Evolutionary conservation across 2,797 vertebrate genomes (phyloP), one percentile per base, ranked within the genome.

Genomic region (Psittacula derbiana): DNA sequence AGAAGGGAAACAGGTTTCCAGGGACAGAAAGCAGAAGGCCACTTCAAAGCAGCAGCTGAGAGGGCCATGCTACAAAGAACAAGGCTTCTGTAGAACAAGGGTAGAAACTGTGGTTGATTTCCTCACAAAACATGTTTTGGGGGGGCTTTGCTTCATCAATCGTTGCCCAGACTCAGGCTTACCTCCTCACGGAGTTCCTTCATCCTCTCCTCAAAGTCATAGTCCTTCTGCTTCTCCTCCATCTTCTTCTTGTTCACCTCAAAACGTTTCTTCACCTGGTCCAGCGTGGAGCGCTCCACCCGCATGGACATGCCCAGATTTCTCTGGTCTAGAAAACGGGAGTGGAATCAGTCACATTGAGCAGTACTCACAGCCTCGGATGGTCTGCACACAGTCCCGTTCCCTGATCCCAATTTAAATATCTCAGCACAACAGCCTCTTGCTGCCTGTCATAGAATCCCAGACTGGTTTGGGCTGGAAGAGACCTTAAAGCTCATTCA

Each of bases 181-280:
- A 99, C 99, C 98, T 99, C 99, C 95, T 99, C 99, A 15, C 99
- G 96, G 53, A 99, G 98, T 81, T 99, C 99, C 97, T 99, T 99
- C 99, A 99, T 99, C 69, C 99, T 98, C 97, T 99, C 99, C 95
- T 99, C 99, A 82, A 99, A 99, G 98, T 99, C 99, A 66, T 99
- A 99, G 95, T 99, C 99, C 93, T 99, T 99, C 97, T 99, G 99
- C 80, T 99, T 99, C 97, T 99, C 99, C 97, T 99, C 99, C 98
- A 99, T 97, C 93, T 99, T 99, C 97, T 99, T 99, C 97, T 99
- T 99, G 97, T 99, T 99, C 58, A 98, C 98, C 94, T 99, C 99
- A 70, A 99, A 99, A 27, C 99, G 98, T 83, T 99, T 99, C 97
- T 99, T 99, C 92, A 99, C 99, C 97, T 99, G 99, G 96, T 99